Conservation (phyloP, 2,888 invertebrate genomes). For the Rhagonycha fulva region DNA sequence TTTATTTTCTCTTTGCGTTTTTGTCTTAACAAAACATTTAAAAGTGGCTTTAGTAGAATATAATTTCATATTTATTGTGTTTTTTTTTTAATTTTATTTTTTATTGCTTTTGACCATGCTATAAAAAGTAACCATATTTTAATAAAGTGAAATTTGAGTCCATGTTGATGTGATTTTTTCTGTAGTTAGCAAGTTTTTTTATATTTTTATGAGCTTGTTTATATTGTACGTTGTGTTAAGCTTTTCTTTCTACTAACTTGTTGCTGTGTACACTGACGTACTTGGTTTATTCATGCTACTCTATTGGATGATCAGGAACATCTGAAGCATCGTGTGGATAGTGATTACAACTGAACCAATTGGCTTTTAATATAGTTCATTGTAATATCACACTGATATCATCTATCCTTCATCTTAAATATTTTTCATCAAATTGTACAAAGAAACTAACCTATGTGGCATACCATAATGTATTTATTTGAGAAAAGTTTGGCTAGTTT, state of each 20-base stretch:
- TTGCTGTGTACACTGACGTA: constrained; percentile 51
- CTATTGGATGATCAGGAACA: constrained; percentile 63
- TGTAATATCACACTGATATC: constrained; percentile 53
- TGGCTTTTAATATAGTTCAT: constrained; percentile 38
- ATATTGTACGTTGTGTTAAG: constrained; percentile 6
- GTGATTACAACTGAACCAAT: constrained; percentile 63
- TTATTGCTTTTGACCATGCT: constrained; percentile 14
- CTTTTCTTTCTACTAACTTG: constrained; percentile 21
- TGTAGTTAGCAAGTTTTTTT: constrained; percentile 15
- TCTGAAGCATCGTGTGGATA: constrained; percentile 64
- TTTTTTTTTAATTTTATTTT: background rate
- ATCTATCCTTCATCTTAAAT: constrained; percentile 21
- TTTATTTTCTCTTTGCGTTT: constrained; percentile 23
- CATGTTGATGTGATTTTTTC: constrained; percentile 23
- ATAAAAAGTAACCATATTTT: constrained; percentile 26
- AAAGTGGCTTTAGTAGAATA: constrained; percentile 1
- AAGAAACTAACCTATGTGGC: constrained; percentile 16
- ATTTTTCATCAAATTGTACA: constrained; percentile 24
- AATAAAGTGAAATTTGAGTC: constrained; percentile 22
- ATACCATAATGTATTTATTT: constrained; percentile 13
- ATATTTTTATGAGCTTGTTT: constrained; percentile 18
- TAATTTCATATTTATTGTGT: constrained; percentile 1
- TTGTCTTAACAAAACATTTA: constrained; percentile 10
- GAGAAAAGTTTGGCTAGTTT: constrained; percentile 1
- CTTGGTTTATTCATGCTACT: constrained; percentile 45